phyloP scores from a whole-genome alignment of 30 jellyfish, hydroid and myxozoan genomes.

The Pelagia noctiluca region DNA sequence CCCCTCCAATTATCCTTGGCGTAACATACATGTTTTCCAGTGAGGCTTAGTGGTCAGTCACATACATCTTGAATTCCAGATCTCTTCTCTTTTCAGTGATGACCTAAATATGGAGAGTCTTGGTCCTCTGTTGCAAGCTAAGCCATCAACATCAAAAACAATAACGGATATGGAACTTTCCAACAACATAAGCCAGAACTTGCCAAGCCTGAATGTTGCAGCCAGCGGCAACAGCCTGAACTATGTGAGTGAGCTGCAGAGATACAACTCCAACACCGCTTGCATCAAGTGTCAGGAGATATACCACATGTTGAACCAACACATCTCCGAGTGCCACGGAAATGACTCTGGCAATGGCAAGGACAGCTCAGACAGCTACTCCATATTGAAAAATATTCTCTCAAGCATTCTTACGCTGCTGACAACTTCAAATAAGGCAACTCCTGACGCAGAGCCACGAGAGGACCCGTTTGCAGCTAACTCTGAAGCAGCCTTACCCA shows the following conservation, averaged over 20 bases:
- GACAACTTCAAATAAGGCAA: constrained; percentile 47
- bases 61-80: too few species aligned
- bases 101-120: constrained; percentile 70
- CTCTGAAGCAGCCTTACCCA: constrained; percentile 4
- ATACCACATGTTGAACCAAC: constrained; percentile 65
- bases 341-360: constrained; percentile 46
- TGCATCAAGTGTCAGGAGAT: constrained; percentile 86
- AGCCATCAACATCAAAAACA: constrained; percentile 25
- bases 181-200: constrained; percentile 2
- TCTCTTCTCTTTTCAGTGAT: too few species aligned
- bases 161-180: background rate
- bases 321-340: constrained; percentile 58
- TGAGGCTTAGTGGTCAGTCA: too few species aligned
- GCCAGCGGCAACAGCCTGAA: constrained; percentile 16
- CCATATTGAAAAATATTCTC: constrained; percentile 66
- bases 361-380: constrained; percentile 45
- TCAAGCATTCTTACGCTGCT: constrained; percentile 77
- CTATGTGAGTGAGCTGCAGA: constrained; percentile 15
- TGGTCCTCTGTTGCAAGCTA: constrained; percentile 34
- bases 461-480: constrained; percentile 7
- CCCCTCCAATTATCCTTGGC: too few species aligned
- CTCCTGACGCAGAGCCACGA: constrained; percentile 35
- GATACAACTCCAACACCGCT: constrained; percentile 18
- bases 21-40: too few species aligned
- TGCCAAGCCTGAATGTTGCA: constrained; percentile 6